These are phyloP conservation scores for Tragelaphus strepsiceros DNA, from an alignment of 2,113 vertebrate species.

Conservation along the genomic window DNA sequence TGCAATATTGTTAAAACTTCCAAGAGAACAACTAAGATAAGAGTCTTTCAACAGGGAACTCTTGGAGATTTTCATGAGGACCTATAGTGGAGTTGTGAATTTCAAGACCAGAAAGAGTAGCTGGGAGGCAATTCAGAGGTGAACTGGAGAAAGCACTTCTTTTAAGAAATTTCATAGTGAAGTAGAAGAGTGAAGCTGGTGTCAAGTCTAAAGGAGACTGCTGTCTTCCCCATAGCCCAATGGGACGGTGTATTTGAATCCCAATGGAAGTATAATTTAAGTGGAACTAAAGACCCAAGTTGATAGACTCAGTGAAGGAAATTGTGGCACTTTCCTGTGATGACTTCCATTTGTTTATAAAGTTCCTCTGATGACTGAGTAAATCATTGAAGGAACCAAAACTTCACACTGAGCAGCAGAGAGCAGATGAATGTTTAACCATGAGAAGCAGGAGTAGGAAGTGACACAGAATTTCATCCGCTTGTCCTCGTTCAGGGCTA, in stretches of 20 bases:
- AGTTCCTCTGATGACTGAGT: neutral
- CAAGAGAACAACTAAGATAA: neutral
- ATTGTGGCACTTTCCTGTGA: neutral
- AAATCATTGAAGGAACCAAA: neutral
- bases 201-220: neutral
- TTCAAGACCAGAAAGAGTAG: neutral
- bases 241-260: neutral
- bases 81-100: neutral
- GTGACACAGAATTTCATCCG: neutral
- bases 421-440: neutral
- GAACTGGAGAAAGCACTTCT: neutral
- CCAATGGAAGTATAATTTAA: neutral
- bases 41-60: neutral
- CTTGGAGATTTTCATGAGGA: neutral
- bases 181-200: neutral
- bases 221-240: neutral
- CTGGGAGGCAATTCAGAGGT: neutral
- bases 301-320: neutral
- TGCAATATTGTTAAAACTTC: neutral
- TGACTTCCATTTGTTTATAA: neutral
- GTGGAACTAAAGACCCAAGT: neutral
- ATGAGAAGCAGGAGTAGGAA: accelerated
- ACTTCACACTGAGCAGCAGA: neutral
- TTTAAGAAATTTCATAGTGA: neutral
- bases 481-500: neutral